A percentile compares a stretch with the other conserved stretches of the same genome.
phyloP scores from a whole-genome alignment of 1,140 invertebrate genomes.

The Tetramorium simillimum region DNA sequence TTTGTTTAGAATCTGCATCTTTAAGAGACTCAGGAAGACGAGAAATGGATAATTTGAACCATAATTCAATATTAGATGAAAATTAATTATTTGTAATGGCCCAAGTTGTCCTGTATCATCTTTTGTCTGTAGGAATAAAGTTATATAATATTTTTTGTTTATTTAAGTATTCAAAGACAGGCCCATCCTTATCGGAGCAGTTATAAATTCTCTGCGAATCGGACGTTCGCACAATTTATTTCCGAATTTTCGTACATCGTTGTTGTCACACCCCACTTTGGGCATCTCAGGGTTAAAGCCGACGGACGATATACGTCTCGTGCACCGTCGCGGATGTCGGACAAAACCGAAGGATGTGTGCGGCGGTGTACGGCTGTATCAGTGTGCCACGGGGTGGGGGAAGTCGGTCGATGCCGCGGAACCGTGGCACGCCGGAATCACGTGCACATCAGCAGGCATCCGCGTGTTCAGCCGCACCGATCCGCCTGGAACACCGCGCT shows the following conservation, averaged over 20 bases:
- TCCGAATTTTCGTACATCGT: background rate
- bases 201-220: background rate
- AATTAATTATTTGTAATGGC: background rate
- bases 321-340: slow-evolving; percentile 20
- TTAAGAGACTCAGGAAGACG: background rate
- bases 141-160: background rate
- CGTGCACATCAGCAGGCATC: slow-evolving; percentile 79
- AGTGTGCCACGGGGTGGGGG: slow-evolving; percentile 59
- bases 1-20: background rate
- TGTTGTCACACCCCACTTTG: background rate
- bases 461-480: slow-evolving; percentile 73
- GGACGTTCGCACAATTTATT: background rate
- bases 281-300: background rate
- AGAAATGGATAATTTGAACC: background rate
- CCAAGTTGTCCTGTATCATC: background rate
- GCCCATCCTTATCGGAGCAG: background rate
- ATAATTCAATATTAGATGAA: background rate
- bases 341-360: slow-evolving; percentile 3
- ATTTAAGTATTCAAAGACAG: background rate
- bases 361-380: slow-evolving; percentile 45
- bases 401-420: slow-evolving; percentile 78
- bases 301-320: background rate
- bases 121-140: background rate
- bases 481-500: slow-evolving; percentile 51
- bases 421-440: slow-evolving; percentile 76